A percentile compares a stretch with the other conserved stretches of the same genome.
phyloP scores from a whole-genome alignment of 2,113 vertebrate genomes.

The Neotragus pygmaeus region DNA sequence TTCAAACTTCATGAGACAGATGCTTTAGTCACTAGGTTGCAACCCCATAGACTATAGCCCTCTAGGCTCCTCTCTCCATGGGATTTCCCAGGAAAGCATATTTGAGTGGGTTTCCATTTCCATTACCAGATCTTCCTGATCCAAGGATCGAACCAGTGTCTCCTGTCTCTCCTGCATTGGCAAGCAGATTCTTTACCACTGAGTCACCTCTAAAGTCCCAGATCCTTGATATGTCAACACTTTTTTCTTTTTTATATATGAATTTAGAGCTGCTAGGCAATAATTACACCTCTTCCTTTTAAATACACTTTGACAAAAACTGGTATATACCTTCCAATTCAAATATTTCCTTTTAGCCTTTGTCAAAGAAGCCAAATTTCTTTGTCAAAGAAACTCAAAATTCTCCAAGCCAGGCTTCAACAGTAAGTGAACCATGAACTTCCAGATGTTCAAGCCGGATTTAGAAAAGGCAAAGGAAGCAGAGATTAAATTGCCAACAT shows the following conservation, averaged over 20 bases:
- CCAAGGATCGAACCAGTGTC: not conserved
- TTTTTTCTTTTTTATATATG: not conserved
- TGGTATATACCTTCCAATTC: not conserved
- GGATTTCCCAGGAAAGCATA: not conserved
- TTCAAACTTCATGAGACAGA: not conserved
- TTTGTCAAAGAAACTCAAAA: not conserved
- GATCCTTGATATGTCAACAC: not conserved
- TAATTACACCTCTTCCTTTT: not conserved
- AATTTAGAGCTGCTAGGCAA: not conserved
- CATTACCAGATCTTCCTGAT: not conserved
- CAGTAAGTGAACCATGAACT: not conserved
- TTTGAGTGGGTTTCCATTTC: not conserved
- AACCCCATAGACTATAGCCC: not conserved
- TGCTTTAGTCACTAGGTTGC: not conserved
- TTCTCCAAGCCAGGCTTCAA: not conserved
- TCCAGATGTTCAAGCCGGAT: no score
- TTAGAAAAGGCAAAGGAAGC: no score
- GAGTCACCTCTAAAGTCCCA: not conserved
- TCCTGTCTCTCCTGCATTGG: not conserved
- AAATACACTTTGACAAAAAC: not conserved
- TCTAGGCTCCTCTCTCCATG: not conserved
- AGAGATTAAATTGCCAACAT: no score
- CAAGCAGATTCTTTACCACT: not conserved
- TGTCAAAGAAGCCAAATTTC: not conserved
- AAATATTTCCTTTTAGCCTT: not conserved